Conservation (phyloP, 2,888 invertebrate species). For the Zaprionus bogoriensis region DNA sequence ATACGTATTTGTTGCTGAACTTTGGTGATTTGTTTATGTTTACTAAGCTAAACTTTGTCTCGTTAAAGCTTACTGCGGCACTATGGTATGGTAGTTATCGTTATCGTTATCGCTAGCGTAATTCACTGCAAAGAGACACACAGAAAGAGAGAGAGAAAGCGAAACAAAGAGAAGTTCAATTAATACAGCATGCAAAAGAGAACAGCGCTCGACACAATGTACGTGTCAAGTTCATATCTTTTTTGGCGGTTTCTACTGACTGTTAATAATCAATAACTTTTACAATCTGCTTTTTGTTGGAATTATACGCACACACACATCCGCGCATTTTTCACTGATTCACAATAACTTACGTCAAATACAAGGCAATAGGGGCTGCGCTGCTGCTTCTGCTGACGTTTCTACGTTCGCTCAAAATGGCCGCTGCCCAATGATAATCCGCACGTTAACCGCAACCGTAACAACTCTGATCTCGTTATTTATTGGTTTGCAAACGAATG, state of each 20-base stretch:
- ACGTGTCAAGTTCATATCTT: constrained; percentile 18
- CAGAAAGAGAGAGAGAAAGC: constrained; percentile 3
- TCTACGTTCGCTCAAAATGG: constrained; percentile 74
- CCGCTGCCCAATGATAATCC: constrained; percentile 52
- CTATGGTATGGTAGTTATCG: too few species aligned
- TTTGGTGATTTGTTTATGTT: constrained; percentile 55
- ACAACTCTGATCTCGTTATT: constrained; percentile 5
- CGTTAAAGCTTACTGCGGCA: constrained; percentile 55
- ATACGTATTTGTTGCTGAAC: constrained; percentile 23
- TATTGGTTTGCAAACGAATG: not conserved
- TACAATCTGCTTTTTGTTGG: not conserved
- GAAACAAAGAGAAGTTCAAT: constrained; percentile 12
- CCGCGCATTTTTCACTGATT: not conserved
- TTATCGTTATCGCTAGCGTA: constrained; percentile 45
- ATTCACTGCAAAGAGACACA: constrained; percentile 39
- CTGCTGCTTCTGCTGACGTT: constrained; percentile 61
- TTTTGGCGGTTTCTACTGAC: constrained; percentile 7
- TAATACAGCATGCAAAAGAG: constrained; percentile 24
- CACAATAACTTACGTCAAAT: constrained; percentile 47
- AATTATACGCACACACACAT: not conserved
- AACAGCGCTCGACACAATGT: not conserved
- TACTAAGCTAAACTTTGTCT: constrained; percentile 35
- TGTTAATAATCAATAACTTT: not conserved
- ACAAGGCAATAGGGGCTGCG: constrained; percentile 35
- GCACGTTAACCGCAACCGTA: constrained; percentile 28